Conservation (phyloP, 2,113 vertebrate species). For the Trinectes maculatus region DNA sequence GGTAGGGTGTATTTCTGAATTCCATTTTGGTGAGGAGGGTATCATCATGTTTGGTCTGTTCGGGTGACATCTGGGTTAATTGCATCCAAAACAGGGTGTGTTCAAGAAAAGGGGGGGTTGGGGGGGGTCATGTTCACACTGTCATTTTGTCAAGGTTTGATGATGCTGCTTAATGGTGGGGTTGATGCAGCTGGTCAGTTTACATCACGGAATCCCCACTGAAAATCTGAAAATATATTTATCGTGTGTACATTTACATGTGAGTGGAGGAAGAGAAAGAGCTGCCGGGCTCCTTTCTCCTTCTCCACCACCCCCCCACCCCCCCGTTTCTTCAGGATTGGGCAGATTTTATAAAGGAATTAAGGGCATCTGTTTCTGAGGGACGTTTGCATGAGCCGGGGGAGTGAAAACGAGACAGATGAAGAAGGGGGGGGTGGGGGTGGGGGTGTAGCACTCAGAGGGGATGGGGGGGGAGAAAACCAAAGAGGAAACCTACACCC, state of each 20-base stretch:
- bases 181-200: slow-evolving; percentile 54
- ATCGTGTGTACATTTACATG: no score
- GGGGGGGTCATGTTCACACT: slow-evolving; percentile 32
- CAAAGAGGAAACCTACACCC: slow-evolving; percentile 40
- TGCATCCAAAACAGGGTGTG: slow-evolving; percentile 59
- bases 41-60: neutral
- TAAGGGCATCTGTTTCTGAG: slow-evolving; percentile 64
- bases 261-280: slow-evolving; percentile 30
- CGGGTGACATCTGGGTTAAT: slow-evolving; percentile 40
- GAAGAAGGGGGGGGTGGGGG: neutral
- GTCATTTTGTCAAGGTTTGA: slow-evolving; percentile 47
- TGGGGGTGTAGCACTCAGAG: neutral
- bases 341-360: slow-evolving; percentile 55
- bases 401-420: slow-evolving; percentile 19
- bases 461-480: slow-evolving; percentile 3
- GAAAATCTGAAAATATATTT: no score
- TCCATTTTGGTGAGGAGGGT: neutral
- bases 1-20: slow-evolving; percentile 41
- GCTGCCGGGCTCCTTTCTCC: neutral
- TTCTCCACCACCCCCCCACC: slow-evolving; percentile 14
- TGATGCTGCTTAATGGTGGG: no score
- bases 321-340: slow-evolving; percentile 27
- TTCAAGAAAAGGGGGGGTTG: slow-evolving; percentile 22
- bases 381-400: slow-evolving; percentile 40
- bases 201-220: slow-evolving; percentile 68